Conservation (phyloP, 2,113 vertebrate species). For the Felis chaus region DNA sequence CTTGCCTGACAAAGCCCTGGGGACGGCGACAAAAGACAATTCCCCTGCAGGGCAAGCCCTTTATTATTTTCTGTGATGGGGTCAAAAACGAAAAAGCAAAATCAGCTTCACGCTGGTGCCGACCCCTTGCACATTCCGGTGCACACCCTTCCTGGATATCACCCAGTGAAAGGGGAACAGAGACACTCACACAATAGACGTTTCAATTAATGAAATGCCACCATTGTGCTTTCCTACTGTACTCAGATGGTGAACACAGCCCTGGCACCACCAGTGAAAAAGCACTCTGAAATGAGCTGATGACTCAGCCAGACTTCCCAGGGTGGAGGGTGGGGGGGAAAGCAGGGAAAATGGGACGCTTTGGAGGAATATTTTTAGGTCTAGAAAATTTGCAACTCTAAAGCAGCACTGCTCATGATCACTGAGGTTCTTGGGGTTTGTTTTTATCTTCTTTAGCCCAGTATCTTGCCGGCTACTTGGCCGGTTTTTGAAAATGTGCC, state of each 20-base stretch:
- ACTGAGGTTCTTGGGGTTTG: not conserved
- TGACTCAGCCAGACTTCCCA: slow-evolving; percentile 70
- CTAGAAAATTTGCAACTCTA: not conserved
- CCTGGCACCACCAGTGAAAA: slow-evolving; percentile 76
- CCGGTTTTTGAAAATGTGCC: not conserved
- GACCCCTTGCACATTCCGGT: slow-evolving; percentile 17
- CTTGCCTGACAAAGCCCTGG: not conserved
- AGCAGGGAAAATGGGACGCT: slow-evolving; percentile 37
- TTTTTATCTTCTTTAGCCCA: not conserved
- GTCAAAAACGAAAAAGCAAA: slow-evolving; percentile 45
- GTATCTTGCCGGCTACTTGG: not conserved
- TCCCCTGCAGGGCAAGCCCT: slow-evolving; percentile 55
- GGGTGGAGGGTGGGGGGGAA: not conserved
- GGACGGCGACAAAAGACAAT: slow-evolving; percentile 1
- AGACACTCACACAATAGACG: slow-evolving; percentile 79
- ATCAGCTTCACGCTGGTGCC: slow-evolving; percentile 27
- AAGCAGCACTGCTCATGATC: not conserved
- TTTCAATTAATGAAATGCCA: slow-evolving; percentile 78
- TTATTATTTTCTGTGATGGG: not conserved
- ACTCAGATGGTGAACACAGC: slow-evolving; percentile 57
- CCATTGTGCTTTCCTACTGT: slow-evolving; percentile 78
- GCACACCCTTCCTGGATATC: slow-evolving; percentile 60
- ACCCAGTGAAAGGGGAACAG: slow-evolving; percentile 60
- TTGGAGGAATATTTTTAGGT: not conserved
- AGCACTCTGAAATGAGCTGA: slow-evolving; percentile 54